phyloP scores from a whole-genome alignment of 2,888 invertebrate genomes.

The Labia minor region DNA sequence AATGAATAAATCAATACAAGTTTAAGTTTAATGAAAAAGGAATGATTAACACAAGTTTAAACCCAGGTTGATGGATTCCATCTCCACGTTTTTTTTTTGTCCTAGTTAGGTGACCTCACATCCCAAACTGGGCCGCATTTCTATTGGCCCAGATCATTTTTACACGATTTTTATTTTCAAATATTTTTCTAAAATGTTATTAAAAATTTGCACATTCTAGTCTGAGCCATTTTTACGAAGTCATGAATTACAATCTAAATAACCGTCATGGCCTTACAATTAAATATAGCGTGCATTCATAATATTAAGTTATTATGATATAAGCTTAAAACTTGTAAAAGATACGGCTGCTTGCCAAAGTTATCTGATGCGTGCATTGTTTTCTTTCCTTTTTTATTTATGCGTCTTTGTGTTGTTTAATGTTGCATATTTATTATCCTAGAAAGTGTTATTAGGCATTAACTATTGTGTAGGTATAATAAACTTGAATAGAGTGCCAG shows the following conservation, averaged over 20 bases:
- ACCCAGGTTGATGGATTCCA: no score
- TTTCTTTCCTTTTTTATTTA: not conserved
- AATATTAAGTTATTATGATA: slow-evolving; percentile 13
- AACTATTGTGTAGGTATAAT: not conserved
- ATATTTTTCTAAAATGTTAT: not conserved
- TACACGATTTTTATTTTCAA: not conserved
- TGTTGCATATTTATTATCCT: slow-evolving; percentile 6
- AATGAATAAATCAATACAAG: no score
- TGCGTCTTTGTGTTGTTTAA: slow-evolving; percentile 1
- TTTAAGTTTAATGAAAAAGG: no score
- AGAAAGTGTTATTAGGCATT: slow-evolving; percentile 5
- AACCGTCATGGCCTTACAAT: slow-evolving; percentile 1
- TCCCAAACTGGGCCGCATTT: not conserved
- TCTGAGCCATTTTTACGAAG: slow-evolving; percentile 1
- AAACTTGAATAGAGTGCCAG: not conserved
- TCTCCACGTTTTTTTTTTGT: no score
- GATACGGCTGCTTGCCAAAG: slow-evolving; percentile 13
- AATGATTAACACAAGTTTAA: no score
- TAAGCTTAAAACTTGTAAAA: slow-evolving; percentile 13
- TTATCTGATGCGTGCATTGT: slow-evolving; percentile 7
- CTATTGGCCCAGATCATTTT: not conserved
- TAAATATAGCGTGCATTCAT: slow-evolving; percentile 1
- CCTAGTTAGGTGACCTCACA: not conserved
- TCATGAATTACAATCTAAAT: not conserved
- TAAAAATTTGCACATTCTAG: not conserved